Conservation (phyloP, 2,888 invertebrate species). For the Axea sp. region DNA sequence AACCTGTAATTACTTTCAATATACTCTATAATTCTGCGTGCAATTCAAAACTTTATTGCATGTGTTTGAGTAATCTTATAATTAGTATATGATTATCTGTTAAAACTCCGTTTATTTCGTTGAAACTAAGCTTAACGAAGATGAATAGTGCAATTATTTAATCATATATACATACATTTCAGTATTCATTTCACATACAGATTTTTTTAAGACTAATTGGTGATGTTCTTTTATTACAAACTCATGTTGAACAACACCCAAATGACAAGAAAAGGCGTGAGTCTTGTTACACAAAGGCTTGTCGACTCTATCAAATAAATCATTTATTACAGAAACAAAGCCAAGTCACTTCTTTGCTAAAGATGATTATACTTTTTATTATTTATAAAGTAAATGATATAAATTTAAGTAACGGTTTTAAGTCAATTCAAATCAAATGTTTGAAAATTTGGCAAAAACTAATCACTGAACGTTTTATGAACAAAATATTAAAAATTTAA, state of each 20-base stretch:
- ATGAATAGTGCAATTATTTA: constrained; percentile 37
- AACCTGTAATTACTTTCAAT: too few species aligned
- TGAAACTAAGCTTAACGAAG: constrained; percentile 51
- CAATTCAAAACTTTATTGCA: too few species aligned
- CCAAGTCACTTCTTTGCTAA: too few species aligned
- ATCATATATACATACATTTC: constrained; percentile 2
- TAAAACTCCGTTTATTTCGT: constrained; percentile 41
- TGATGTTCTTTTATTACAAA: constrained; percentile 28
- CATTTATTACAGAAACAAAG: constrained; percentile 9
- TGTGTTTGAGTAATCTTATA: constrained; percentile 36
- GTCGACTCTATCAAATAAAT: constrained; percentile 10
- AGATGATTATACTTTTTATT: too few species aligned
- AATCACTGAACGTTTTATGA: too few species aligned
- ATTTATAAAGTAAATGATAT: too few species aligned
- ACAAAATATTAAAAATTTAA: too few species aligned
- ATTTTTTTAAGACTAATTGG: constrained; percentile 29
- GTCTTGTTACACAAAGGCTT: constrained; percentile 41
- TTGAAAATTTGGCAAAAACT: too few species aligned
- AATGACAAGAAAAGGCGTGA: constrained; percentile 19
- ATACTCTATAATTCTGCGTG: too few species aligned
- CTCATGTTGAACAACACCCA: constrained; percentile 19
- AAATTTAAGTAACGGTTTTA: too few species aligned
- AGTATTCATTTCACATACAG: too few species aligned
- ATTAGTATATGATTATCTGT: constrained; percentile 54
- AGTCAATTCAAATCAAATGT: too few species aligned